These are phyloP conservation scores for Thymelicus acteon DNA, from an alignment of 2,888 invertebrate species.

Conservation along the genomic window DNA sequence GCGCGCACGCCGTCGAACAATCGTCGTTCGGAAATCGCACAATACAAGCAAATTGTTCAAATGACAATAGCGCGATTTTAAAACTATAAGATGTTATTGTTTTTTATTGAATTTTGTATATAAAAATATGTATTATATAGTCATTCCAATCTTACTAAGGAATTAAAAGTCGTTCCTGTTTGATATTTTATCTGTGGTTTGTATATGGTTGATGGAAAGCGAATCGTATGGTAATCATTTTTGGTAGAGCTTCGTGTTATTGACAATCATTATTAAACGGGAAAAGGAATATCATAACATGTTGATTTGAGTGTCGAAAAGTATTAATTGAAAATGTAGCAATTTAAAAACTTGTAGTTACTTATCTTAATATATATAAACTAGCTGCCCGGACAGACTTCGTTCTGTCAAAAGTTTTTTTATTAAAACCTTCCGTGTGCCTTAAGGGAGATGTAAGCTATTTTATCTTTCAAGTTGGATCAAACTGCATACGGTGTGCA, in stretches of 20 bases:
- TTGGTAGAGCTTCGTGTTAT: neutral
- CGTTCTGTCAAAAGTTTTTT: too few species aligned
- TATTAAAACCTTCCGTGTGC: too few species aligned
- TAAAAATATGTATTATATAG: constrained; percentile 27
- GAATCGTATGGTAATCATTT: constrained; percentile 19
- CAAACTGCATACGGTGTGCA: too few species aligned
- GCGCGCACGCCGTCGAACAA: constrained; percentile 46
- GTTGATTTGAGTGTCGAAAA: neutral
- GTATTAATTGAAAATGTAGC: neutral
- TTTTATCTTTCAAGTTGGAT: too few species aligned
- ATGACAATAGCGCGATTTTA: constrained; percentile 29
- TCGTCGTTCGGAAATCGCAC: constrained; percentile 41
- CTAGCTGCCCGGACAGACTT: too few species aligned
- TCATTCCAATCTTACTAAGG: constrained; percentile 33
- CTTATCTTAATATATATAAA: too few species aligned
- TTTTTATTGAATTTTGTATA: constrained; percentile 33
- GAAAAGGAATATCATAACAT: neutral
- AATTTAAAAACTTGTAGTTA: neutral
- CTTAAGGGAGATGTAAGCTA: too few species aligned
- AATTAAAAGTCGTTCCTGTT: constrained; percentile 34
- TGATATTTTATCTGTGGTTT: constrained; percentile 17
- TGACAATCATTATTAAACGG: neutral
- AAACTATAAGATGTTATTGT: constrained; percentile 26
- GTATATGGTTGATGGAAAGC: neutral
- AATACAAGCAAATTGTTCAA: constrained; percentile 12